Evolutionary conservation across 1,140 invertebrate species (phyloP).

Genomic region (Plodia interpunctella): DNA sequence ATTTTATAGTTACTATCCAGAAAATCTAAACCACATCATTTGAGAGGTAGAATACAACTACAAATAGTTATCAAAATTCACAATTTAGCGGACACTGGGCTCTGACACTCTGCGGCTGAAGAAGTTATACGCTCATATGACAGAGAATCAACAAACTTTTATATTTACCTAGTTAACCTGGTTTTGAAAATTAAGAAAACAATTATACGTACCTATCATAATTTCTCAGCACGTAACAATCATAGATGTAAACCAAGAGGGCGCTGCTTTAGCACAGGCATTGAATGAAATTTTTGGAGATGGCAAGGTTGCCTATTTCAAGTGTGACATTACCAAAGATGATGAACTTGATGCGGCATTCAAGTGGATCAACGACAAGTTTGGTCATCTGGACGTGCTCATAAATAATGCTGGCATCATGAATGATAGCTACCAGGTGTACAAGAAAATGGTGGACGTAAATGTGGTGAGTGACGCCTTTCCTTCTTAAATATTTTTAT

Average conservation of each 20-base stretch:
- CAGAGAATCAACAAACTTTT: too few species aligned
- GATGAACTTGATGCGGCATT: slow-evolving; percentile 79
- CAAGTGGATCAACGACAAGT: slow-evolving; percentile 69
- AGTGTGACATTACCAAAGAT: slow-evolving; percentile 81
- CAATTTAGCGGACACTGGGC: too few species aligned
- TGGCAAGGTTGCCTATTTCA: slow-evolving; percentile 41
- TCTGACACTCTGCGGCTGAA: too few species aligned
- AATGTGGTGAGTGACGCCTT: slow-evolving; percentile 43
- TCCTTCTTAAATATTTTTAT: too few species aligned
- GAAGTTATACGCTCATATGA: too few species aligned
- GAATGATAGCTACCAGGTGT: slow-evolving; percentile 33
- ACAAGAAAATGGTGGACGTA: slow-evolving; percentile 37
- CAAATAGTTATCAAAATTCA: too few species aligned
- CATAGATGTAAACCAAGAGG: slow-evolving; percentile 25
- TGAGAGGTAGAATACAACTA: too few species aligned
- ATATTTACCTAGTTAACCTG: too few species aligned
- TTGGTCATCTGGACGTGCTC: slow-evolving; percentile 78
- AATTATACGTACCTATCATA: too few species aligned
- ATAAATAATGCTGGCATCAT: slow-evolving; percentile 80
- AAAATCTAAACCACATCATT: too few species aligned
- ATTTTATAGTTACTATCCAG: too few species aligned
- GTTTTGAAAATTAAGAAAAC: too few species aligned
- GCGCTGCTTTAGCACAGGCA: slow-evolving; percentile 25
- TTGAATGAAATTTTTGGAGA: slow-evolving; percentile 31
- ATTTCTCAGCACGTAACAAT: slow-evolving; percentile 28